Percentiles rank a stretch among this genome's conserved stretches.
These are phyloP conservation scores for Macrotrachela quadricornifera DNA, from an alignment of 1,140 invertebrate species.

Conservation along the genomic window DNA sequence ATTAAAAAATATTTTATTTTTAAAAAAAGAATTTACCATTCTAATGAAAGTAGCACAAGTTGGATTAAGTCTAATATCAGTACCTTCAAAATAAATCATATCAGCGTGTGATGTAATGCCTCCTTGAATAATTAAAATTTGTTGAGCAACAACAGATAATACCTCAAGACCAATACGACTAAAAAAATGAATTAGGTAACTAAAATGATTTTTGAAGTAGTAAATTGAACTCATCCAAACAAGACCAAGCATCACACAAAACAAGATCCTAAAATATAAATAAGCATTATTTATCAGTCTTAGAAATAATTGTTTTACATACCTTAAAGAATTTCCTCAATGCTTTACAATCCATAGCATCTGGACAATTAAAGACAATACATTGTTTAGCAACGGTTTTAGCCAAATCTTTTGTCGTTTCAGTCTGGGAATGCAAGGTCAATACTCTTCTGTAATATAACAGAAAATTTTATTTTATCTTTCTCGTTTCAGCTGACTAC, in stretches of 20 bases:
- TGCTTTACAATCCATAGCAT: constrained; percentile 72
- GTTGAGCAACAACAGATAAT: constrained; percentile 57
- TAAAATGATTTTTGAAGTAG: too few species aligned
- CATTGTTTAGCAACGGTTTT: constrained; percentile 87
- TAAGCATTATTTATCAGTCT: neutral
- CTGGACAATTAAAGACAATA: constrained; percentile 86
- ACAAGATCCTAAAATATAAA: constrained; percentile 47
- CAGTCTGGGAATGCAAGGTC: too few species aligned
- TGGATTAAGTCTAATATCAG: constrained; percentile 59
- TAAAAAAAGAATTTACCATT: constrained; percentile 59
- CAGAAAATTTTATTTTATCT: constrained; percentile 22
- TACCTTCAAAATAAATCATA: constrained; percentile 65
- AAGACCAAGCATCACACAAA: constrained; percentile 82
- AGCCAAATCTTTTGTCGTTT: constrained; percentile 83
- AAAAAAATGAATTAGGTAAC: constrained; percentile 28
- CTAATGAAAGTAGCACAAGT: constrained; percentile 82
- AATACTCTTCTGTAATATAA: too few species aligned
- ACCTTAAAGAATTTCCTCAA: constrained; percentile 84
- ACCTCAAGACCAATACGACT: constrained; percentile 59
- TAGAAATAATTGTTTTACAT: neutral
- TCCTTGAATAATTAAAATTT: constrained; percentile 32
- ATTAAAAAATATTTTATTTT: constrained; percentile 56
- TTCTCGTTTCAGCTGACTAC: constrained; percentile 81
- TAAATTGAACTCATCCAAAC: constrained; percentile 96
- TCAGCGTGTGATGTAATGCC: constrained; percentile 52